Evolutionary conservation across 2,113 vertebrate species (phyloP), one percentile per base, ranked within the genome.

Genomic region (Poeciliopsis retropinna): DNA sequence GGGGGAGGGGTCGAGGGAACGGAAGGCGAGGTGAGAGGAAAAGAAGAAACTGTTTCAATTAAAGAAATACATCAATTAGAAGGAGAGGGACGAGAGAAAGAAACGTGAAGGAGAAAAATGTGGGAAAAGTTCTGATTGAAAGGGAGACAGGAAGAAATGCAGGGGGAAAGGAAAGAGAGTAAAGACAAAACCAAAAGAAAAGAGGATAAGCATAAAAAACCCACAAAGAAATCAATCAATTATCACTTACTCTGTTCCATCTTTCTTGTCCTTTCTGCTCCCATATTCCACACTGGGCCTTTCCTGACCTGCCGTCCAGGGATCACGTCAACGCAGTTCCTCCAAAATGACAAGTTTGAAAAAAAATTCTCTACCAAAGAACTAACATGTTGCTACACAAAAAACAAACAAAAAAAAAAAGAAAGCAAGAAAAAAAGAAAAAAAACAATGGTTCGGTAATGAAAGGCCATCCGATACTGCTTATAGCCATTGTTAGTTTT

Each of bases 201-300:
- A 61, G 25, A 75, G 1, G 14, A 28, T 67, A 29, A 37, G 60
- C 22, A 10, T 62, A 25, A 73, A 60, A 70, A 25, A 30, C 29
- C 29, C 29, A 62, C 63, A 64, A 61, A 64, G 64, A 75, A 74
- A 25, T 79, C 70, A 75, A 15, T 78, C 14, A 72, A 27, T 72
- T 19, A 39, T 75, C 44, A 82, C 89, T 90, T 88, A 88, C 87
- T 85, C 28, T 76, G 67, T 86, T 54, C 31, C 19, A 64, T 78
- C 69, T 73, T 77, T 76, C 74, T 74, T 27, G 74, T 86, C 73
- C 80, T 69, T 83, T 80, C 67, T 41, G 34, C 72, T 72, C 37
- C 63, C 81, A 80, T 90, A 92, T 83, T 89, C 87, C 91, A 90
- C 87, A 78, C 78, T 79, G 68, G 64, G 85, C 68, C 72, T 70